Conservation (phyloP, 2,113 vertebrate genomes). For the Xenopus laevis region DNA sequence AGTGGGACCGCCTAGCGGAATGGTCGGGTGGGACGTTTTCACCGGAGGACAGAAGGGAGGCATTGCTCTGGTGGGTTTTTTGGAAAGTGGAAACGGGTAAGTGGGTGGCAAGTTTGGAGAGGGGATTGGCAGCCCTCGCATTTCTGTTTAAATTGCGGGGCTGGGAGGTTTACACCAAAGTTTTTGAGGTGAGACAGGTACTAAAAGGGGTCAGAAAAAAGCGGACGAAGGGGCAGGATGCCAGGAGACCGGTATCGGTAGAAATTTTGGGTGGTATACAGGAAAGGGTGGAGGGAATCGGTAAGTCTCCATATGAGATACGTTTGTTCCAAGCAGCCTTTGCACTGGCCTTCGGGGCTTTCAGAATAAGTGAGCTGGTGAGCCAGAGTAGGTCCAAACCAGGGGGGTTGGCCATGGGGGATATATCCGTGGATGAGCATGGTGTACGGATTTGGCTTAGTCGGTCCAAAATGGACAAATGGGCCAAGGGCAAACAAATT, state of each 20-base stretch:
- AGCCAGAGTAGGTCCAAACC: background rate
- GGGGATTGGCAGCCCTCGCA: no score
- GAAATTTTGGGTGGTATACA: background rate
- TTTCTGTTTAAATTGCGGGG: background rate
- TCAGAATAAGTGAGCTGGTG: background rate
- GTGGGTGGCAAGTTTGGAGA: no score
- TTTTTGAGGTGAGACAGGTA: background rate
- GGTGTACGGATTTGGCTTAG: background rate
- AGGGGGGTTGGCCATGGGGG: background rate
- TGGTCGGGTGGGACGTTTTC: no score
- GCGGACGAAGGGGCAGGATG: no score
- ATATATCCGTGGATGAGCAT: background rate
- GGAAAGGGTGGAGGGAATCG: background rate
- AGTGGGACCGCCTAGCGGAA: no score
- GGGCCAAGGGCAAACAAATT: no score
- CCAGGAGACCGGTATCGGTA: background rate
- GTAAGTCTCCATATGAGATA: background rate
- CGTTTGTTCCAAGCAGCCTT: background rate
- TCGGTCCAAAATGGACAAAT: background rate
- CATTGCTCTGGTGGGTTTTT: no score
- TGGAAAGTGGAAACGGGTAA: no score
- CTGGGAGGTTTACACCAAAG: background rate
- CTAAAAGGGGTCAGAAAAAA: background rate
- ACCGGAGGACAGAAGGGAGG: no score
- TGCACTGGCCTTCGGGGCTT: background rate